Evolutionary conservation across 2,797 vertebrate species (phyloP).

Genomic region (Xenentodon cancila): DNA sequence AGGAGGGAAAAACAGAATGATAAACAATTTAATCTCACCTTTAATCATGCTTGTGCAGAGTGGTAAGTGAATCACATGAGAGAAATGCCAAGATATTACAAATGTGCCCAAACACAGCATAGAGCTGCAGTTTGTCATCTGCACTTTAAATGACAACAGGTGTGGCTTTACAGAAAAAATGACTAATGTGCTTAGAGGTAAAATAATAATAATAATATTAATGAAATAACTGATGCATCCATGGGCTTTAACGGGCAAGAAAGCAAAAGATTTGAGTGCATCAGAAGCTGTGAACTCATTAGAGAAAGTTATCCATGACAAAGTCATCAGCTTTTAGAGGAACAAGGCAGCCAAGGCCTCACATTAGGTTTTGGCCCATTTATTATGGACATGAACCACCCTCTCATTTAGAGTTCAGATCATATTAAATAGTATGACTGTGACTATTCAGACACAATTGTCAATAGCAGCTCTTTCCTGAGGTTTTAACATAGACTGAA

Average conservation of each 20-base stretch:
- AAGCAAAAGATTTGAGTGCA: conserved; percentile 44
- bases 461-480: conserved; percentile 75
- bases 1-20: conserved; percentile 61
- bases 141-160: conserved; percentile 58
- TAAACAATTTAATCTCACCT: conserved; percentile 76
- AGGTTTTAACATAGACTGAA: conserved; percentile 79
- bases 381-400: conserved; percentile 65
- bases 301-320: conserved; percentile 58
- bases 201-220: conserved; percentile 32
- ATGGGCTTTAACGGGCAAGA: conserved; percentile 35
- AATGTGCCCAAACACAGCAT: conserved; percentile 45
- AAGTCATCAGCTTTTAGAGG: conserved; percentile 42
- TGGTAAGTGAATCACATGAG: conserved; percentile 64
- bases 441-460: conserved; percentile 72
- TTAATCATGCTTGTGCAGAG: conserved; percentile 62
- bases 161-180: conserved; percentile 50
- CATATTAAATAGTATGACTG: conserved; percentile 70
- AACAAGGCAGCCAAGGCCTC: conserved; percentile 43
- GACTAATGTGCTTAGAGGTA: conserved; percentile 3
- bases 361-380: conserved; percentile 60
- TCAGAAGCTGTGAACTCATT: conserved; percentile 58
- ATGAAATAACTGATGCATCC: conserved; percentile 57
- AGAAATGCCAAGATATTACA: conserved; percentile 60
- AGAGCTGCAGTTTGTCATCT: conserved; percentile 44
- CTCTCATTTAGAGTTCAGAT: conserved; percentile 67